phyloP scores from a whole-genome alignment of 1,140 invertebrate genomes.

The Conus betulinus region DNA sequence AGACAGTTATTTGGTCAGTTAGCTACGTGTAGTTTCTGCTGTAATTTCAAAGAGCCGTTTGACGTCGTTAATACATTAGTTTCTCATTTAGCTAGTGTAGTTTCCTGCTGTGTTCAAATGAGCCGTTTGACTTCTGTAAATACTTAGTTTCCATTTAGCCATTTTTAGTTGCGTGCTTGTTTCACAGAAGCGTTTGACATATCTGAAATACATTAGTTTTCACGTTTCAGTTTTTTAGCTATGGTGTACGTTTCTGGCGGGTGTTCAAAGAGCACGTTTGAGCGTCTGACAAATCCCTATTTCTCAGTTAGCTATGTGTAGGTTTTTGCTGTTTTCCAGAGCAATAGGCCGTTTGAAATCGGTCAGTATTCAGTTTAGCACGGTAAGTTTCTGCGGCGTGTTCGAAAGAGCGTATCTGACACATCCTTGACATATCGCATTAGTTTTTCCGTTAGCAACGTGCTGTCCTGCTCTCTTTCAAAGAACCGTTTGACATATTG shows the following conservation, averaged over 20 bases:
- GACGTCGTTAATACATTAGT: slow-evolving; percentile 51
- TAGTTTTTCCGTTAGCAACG: no score
- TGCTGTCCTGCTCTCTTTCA: neutral
- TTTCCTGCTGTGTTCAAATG: neutral
- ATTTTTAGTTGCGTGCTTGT: neutral
- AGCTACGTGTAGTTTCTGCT: neutral
- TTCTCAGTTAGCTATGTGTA: no score
- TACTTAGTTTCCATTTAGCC: neutral
- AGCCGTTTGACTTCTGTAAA: neutral
- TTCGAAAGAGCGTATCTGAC: no score
- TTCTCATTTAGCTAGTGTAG: neutral
- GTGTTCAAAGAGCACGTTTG: neutral
- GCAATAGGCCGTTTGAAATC: no score
- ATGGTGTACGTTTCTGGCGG: neutral
- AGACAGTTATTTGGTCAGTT: no score
- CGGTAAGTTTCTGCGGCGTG: no score
- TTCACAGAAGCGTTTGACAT: neutral
- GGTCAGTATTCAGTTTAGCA: no score
- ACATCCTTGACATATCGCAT: no score
- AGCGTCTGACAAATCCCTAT: neutral
- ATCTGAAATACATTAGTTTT: neutral
- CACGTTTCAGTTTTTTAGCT: no score
- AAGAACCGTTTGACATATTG: neutral
- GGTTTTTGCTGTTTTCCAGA: no score
- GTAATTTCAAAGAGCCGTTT: slow-evolving; percentile 21